Base-by-base conservation (phyloP, 2,888 invertebrate species). In the Drosophila birchii region DNA sequence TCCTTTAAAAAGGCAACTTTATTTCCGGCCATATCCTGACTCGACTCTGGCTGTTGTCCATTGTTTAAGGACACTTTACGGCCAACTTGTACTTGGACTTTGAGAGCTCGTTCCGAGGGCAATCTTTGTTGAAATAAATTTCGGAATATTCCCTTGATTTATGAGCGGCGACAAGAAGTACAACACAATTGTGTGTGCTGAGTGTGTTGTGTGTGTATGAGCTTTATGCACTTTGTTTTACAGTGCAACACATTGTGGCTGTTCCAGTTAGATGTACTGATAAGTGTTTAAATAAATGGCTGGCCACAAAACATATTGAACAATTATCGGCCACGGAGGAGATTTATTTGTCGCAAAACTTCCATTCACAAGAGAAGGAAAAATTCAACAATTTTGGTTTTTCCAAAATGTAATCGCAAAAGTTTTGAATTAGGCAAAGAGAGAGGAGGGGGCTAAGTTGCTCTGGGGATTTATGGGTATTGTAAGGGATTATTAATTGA, bases 101-200 rank as follows among this genome's bases (percentile, higher is more conserved):
- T 18, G 57, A 26, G 57, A 26, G 54, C 16, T 38, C 23, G 34
- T 56, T 14, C 38, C n/a, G 41, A 29, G 61, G 49, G 67, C 76
- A 83, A 86, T 86, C 87, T 86, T 81, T 78, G 86, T 75, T 75
- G 81, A 87, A 79, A 86, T 86, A 86, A 86, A 87, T 86, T 83
- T 77, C 63, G 62, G 63, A 85, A 84, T 78, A 80, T 80, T 81
- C 72, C 53, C 58, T 54, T 86, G 86, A 86, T 86, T 86, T 86
- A 86, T 81, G 85, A 51, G 53, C 76, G 63, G 69, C 68, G 36
- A 56, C 68, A 68, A 74, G 70, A 38, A 66, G 51, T 38, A 43
- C 61, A 64, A 60, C 64, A 60, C 59, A 47, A 36, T 51, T 66
- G 51, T 49, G 60, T 64, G 54, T 60, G 53, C 3, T 12, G 20